Conservation (phyloP, 1,140 invertebrate genomes). For the Brachystomella parvula region DNA sequence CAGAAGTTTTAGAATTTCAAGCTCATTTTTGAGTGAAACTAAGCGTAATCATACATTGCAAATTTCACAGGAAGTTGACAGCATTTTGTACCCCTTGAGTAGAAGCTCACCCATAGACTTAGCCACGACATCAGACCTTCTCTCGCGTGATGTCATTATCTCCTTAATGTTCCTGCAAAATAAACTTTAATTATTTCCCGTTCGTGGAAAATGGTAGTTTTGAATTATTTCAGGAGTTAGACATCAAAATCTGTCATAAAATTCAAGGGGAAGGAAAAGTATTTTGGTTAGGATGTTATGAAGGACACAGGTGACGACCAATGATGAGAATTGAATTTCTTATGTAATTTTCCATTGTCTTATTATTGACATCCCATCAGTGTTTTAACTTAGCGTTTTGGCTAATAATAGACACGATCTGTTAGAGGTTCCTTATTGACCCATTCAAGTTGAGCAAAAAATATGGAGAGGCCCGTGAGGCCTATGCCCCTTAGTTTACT, state of each 20-base stretch:
- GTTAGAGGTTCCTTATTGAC: too few relatives aligned
- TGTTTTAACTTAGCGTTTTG: background rate
- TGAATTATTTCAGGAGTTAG: too few relatives aligned
- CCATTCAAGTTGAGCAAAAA: too few relatives aligned
- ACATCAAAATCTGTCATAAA: too few relatives aligned
- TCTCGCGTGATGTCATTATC: background rate
- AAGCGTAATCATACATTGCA: slow-evolving; percentile 24
- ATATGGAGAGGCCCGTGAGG: too few relatives aligned
- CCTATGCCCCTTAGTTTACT: too few relatives aligned
- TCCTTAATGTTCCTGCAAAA: too few relatives aligned
- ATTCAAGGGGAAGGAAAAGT: too few relatives aligned
- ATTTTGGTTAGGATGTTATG: background rate
- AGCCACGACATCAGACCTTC: slow-evolving; percentile 20
- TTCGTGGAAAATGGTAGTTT: too few relatives aligned
- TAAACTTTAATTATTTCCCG: too few relatives aligned
- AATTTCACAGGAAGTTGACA: slow-evolving; percentile 24
- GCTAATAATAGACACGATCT: too few relatives aligned
- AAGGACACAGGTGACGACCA: background rate
- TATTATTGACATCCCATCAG: too few relatives aligned
- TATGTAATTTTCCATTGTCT: background rate
- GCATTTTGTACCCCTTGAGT: slow-evolving; percentile 30
- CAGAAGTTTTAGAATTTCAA: background rate
- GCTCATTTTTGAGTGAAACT: slow-evolving; percentile 6
- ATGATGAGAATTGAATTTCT: background rate
- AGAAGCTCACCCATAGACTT: slow-evolving; percentile 27